Evolutionary conservation across 2,113 vertebrate species (phyloP).

Genomic region (Zosterops pallidus): DNA sequence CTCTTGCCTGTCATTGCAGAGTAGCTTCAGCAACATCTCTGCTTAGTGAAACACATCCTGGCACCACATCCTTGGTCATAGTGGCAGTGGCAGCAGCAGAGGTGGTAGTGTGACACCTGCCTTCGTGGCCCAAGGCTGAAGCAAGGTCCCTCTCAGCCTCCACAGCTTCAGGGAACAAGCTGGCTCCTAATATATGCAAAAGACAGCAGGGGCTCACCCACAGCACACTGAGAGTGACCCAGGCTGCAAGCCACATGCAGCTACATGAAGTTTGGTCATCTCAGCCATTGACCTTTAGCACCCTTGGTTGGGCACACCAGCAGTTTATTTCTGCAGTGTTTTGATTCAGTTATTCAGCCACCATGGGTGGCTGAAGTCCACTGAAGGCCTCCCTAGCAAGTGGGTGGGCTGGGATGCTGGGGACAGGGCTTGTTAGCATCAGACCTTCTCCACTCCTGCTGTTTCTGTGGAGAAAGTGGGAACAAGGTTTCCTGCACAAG

Average conservation of each 20-base stretch:
- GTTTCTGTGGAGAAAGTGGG: neutral
- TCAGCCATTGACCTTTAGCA: neutral
- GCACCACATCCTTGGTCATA: too few relatives aligned
- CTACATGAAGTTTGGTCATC: neutral
- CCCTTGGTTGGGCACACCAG: neutral
- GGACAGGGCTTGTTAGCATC: neutral
- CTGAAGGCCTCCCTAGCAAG: neutral
- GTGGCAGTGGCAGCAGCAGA: neutral
- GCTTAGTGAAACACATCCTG: neutral
- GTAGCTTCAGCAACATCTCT: rapidly evolving
- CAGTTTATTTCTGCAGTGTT: neutral
- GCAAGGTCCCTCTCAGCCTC: neutral
- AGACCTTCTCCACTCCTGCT: neutral
- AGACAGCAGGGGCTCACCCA: neutral
- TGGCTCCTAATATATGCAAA: neutral
- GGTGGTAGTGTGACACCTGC: neutral
- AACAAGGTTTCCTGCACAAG: neutral
- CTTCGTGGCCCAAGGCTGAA: neutral
- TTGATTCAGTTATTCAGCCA: neutral
- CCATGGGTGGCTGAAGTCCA: neutral
- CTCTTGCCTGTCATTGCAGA: rapidly evolving
- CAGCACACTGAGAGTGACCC: neutral
- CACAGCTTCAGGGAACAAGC: neutral
- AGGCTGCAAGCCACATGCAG: neutral
- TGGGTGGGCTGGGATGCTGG: rapidly evolving